These are phyloP conservation scores for Pangasius macronema DNA, from an alignment of 2,797 vertebrate genomes.

Conservation along the genomic window DNA sequence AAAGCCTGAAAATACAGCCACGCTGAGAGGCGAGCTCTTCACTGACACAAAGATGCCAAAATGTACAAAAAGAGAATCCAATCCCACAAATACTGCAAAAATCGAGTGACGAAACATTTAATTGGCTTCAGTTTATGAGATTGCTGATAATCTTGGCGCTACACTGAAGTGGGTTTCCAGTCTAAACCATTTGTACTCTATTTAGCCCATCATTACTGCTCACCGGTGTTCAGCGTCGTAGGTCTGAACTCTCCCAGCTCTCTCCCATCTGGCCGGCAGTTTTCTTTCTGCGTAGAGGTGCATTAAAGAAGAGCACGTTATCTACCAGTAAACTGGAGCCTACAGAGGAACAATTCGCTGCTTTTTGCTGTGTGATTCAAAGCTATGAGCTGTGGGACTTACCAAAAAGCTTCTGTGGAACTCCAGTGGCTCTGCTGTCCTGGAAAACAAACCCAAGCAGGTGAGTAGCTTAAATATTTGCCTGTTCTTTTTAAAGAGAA, in stretches of 20 bases:
- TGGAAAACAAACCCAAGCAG: conserved; percentile 54
- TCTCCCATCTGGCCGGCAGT: conserved; percentile 93
- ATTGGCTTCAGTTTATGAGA: too few species aligned
- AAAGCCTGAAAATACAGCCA: background rate
- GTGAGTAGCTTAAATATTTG: background rate
- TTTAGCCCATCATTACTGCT: conserved; percentile 51
- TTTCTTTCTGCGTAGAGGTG: conserved; percentile 83
- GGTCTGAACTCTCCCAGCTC: conserved; percentile 91
- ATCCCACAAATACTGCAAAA: background rate
- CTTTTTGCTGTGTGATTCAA: background rate
- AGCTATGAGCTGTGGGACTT: conserved; percentile 55
- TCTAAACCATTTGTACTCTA: too few species aligned
- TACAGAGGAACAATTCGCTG: background rate
- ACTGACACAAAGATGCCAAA: background rate
- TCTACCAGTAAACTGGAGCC: background rate
- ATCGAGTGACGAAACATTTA: background rate
- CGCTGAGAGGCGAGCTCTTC: background rate
- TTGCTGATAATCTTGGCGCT: background rate
- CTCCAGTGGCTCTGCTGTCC: conserved; percentile 92
- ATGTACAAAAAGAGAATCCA: background rate
- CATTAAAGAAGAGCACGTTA: background rate
- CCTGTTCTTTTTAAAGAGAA: background rate
- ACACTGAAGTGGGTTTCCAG: background rate
- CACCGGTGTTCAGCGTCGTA: conserved; percentile 93
- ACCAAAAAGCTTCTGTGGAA: conserved; percentile 96